These are phyloP conservation scores for Ptychoptera contaminata DNA, from an alignment of 2,888 invertebrate species.

Conservation along the genomic window DNA sequence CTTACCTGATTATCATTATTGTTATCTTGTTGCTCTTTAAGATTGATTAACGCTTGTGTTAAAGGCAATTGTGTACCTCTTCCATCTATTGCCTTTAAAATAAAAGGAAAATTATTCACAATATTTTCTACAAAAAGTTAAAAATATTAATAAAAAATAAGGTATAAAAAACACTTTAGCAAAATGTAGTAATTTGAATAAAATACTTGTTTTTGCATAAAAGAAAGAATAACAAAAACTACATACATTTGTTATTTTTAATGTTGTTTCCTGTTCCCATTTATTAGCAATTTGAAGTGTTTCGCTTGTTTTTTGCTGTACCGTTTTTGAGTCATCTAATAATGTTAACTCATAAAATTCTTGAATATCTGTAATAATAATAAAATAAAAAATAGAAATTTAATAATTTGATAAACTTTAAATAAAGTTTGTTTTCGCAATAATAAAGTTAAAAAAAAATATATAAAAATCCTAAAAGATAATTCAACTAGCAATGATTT, in stretches of 20 bases:
- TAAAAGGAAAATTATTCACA: neutral
- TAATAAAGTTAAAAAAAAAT: neutral
- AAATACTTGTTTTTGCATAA: no score
- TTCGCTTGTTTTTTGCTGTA: conserved; percentile 91
- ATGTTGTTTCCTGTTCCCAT: conserved; percentile 53
- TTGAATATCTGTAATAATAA: conserved; percentile 75
- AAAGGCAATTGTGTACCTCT: conserved; percentile 18
- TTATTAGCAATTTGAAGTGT: conserved; percentile 89
- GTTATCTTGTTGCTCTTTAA: conserved; percentile 22
- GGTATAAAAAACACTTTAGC: no score
- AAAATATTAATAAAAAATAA: no score
- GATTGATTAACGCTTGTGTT: conserved; percentile 31
- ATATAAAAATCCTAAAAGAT: no score
- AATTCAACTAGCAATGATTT: no score
- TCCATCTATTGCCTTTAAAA: neutral
- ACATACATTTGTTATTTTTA: conserved; percentile 28
- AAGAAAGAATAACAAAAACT: conserved; percentile 13
- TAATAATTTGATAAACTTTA: neutral
- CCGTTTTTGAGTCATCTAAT: conserved; percentile 86
- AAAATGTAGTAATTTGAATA: no score
- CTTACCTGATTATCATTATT: neutral
- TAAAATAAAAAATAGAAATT: neutral
- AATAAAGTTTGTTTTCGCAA: neutral
- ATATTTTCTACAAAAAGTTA: no score
- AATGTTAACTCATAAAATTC: conserved; percentile 97